Percentiles rank a stretch among this genome's conserved stretches.
phyloP scores from a whole-genome alignment of 1,140 invertebrate genomes.

The Drosophila bocqueti region DNA sequence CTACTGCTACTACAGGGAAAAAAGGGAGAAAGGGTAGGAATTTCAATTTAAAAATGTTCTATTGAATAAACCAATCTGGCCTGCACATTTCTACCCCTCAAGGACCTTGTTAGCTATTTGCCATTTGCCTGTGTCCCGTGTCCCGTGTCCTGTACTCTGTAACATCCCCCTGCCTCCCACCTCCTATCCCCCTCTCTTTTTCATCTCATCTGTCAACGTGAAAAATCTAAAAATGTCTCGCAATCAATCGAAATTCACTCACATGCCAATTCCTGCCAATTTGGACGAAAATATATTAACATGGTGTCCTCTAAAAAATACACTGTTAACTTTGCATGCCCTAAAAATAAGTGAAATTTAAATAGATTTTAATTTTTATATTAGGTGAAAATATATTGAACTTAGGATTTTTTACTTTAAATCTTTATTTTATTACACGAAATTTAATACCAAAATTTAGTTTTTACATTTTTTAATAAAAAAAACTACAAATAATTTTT shows the following conservation, averaged over 20 bases:
- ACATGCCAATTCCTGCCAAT: slow-evolving; percentile 42
- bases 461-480: too few relatives aligned
- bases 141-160: too few relatives aligned
- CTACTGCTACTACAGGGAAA: neutral
- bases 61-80: slow-evolving; percentile 2
- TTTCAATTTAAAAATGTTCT: slow-evolving; percentile 5
- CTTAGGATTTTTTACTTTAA: neutral
- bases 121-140: neutral
- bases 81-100: neutral
- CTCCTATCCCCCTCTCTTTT: neutral
- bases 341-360: fast-evolving
- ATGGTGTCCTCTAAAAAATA: neutral
- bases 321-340: too few relatives aligned
- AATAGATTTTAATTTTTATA: neutral
- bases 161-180: neutral
- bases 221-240: slow-evolving; percentile 50
- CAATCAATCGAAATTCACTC: slow-evolving; percentile 63
- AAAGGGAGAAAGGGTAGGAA: slow-evolving; percentile 1
- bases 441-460: too few relatives aligned
- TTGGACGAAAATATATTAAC: slow-evolving; percentile 18
- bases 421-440: neutral
- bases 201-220: slow-evolving; percentile 35
- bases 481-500: too few relatives aligned
- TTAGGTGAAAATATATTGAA: neutral
- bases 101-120: neutral